Base-by-base conservation (phyloP, 2,888 invertebrate species). In the Dinocampus coccinellae region DNA sequence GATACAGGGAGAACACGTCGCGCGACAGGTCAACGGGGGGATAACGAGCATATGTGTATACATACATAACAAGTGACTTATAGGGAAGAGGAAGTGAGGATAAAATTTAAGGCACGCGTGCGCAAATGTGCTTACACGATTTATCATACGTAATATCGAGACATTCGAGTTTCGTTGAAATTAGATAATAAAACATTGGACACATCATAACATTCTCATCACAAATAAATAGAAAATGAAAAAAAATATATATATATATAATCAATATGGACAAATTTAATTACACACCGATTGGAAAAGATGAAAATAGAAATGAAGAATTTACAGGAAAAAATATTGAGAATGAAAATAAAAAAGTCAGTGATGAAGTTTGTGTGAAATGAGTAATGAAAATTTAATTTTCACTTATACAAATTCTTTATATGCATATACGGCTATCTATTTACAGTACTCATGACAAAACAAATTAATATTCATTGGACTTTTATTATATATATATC, bases 1-100 rank as follows among this genome's bases (percentile, higher is more conserved):
- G 84, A 83, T 81, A 79, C 81, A 77, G 76, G 69, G 73, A 66
- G 70, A 73, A 78, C 81, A 80, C 77, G 78, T 80, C 80, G 82
- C 79, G 78, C 77, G 60, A 20, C 62, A 75, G 73, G 66, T 70
- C 55, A 47, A 47, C 47, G 47, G 16, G 47, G 39, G 66, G 70
- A 75, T 71, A 73, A 74, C 66, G 70, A 73, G 39, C 57, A 55
- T 72, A 70, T 61, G 60, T 63, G 22, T 29, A 62, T 64, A 61
- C 22, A 42, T 58, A 47, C 29, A 67, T 60, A 69, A 66, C 70
- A 70, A 69, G 39, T 72, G 55, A 63, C 61, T 68, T 58, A 72
- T 42, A 22, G 36, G 66, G 36, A 36, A 4, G 29, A 29, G 29
- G 58, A 64, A 65, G 62, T 66, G 62, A 63, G 62, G n/a, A 42